Base-by-base conservation (phyloP, 2,113 vertebrate genomes). In the Psilopogon haemacephalus region DNA sequence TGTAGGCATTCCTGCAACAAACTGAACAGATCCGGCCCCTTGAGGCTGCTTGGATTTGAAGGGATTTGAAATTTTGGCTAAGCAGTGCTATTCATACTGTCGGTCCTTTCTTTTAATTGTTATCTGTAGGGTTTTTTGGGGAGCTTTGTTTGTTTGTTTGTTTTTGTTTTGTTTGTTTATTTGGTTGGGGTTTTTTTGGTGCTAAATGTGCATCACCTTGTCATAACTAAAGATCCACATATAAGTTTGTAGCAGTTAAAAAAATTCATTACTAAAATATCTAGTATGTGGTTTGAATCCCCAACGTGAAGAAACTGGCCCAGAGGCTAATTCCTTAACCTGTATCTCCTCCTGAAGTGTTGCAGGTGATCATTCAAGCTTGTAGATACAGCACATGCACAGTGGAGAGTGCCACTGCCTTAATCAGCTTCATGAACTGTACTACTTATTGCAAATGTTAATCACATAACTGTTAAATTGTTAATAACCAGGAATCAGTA, bases 401-500 rank as follows among this genome's bases (percentile, higher is more conserved):
- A 86, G 48, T 11, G 19, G 59, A 92, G 69, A 83, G 58, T 88
- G 69, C 89, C 94, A 79, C 75, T 97, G 67, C 63, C 75, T 90
- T 50, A 42, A 68, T 82, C 94, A 93, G 87, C n/a, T 71, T 62
- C 27, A 55, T 7, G 37, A 50, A 71, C 81, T 54, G 84, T 89
- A 50, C 81, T 65, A 14, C 37, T 90, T 95, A 94, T 92, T 94
- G 88, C 70, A 95, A 97, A 95, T 92, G 86, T 64, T 91, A 95
- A 97, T 92, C 75, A 76, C 68, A 84, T 89, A 95, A 68, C 55
- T 94, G 79, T 91, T 96, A 94, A 93, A 92, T 91, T 96, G 90
- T 96, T 96, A 97, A 92, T 97, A 96, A 94, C 84, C 42, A 93
- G 46, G 80, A 97, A 84, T 95, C 94, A 76, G 35, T 95, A 73